Conservation (phyloP, 2,888 invertebrate genomes). For the Ophioninae sp. region DNA sequence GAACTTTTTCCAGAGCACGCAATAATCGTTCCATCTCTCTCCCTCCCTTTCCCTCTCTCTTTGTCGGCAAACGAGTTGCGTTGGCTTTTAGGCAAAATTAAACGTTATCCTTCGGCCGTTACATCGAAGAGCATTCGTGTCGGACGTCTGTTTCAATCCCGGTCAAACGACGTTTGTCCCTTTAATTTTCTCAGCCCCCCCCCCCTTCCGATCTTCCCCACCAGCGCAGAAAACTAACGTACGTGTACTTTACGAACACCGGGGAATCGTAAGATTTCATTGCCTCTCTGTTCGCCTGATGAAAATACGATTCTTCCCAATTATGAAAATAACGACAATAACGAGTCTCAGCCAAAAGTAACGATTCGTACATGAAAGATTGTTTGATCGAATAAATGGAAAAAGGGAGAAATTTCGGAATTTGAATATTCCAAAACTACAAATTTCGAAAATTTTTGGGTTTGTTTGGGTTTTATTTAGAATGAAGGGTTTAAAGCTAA, state of each 20-base stretch:
- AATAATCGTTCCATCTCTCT: background rate
- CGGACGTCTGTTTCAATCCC: conserved; percentile 67
- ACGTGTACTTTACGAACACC: background rate
- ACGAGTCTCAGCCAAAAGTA: background rate
- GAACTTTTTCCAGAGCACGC: too few species aligned
- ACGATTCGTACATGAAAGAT: background rate
- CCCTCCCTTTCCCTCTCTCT: background rate
- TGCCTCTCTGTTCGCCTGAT: conserved; percentile 17
- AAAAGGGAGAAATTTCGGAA: background rate
- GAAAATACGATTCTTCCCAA: conserved; percentile 17
- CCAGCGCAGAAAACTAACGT: background rate
- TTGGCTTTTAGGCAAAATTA: conserved; percentile 42
- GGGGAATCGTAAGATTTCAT: conserved; percentile 41
- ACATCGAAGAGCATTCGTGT: conserved; percentile 72
- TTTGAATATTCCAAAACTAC: too few species aligned
- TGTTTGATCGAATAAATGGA: background rate
- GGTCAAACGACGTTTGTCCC: conserved; percentile 39
- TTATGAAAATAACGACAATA: background rate
- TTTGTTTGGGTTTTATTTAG: too few species aligned
- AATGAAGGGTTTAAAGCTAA: too few species aligned
- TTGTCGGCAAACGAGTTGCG: background rate
- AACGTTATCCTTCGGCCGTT: conserved; percentile 62
- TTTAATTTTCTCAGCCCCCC: conserved; percentile 19
- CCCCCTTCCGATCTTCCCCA: background rate
- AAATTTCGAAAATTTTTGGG: too few species aligned